phyloP scores from a whole-genome alignment of 1,140 invertebrate species.

The Druon quercuslanigerum region DNA sequence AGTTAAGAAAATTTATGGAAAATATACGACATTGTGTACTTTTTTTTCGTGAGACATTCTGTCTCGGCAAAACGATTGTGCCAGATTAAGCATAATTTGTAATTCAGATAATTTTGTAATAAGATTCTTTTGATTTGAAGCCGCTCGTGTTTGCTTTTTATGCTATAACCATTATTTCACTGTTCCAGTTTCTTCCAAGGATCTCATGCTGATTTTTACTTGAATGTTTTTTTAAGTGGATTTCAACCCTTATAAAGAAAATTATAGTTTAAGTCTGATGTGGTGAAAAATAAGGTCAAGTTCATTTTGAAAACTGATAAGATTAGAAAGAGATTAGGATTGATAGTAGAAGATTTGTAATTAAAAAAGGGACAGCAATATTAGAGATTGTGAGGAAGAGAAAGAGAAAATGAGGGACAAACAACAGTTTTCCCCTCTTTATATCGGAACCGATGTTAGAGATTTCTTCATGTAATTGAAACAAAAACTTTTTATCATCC shows the following conservation, averaged over 20 bases:
- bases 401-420: neutral
- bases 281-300: slow-evolving; percentile 41
- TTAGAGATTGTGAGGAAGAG: too few relatives aligned
- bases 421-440: neutral
- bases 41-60: neutral
- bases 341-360: too few relatives aligned
- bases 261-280: slow-evolving; percentile 95
- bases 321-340: too few relatives aligned
- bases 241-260: slow-evolving; percentile 69
- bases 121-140: slow-evolving; percentile 11
- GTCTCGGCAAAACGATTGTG: neutral
- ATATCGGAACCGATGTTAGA: neutral
- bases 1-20: too few relatives aligned
- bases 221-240: neutral
- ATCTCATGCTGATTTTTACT: slow-evolving; percentile 7
- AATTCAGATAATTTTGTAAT: slow-evolving; percentile 15
- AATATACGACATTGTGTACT: neutral
- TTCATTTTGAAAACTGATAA: neutral
- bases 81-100: neutral
- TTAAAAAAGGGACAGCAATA: too few relatives aligned
- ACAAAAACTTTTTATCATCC: neutral
- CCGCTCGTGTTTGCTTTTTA: slow-evolving; percentile 1
- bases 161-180: neutral
- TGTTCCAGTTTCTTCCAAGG: slow-evolving; percentile 1
- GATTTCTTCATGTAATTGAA: neutral